Percentiles rank a stretch among this genome's conserved stretches.
Evolutionary conservation across 2,113 vertebrate genomes (phyloP).

Genomic region (Talpa occidentalis): DNA sequence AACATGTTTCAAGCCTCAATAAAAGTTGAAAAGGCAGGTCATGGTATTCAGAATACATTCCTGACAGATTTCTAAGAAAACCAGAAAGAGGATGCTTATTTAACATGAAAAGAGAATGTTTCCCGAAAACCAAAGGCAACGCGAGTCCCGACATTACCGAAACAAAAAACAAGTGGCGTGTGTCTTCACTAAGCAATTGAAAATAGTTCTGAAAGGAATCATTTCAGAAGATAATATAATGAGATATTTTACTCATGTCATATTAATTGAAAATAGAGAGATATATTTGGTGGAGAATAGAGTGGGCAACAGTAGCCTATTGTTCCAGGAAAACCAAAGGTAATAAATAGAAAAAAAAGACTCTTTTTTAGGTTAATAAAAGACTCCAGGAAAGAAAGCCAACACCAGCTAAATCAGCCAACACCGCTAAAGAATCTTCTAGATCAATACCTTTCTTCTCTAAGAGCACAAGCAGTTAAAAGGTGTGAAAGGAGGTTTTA

Average conservation of each 20-base stretch:
- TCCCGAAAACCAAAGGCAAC: not conserved
- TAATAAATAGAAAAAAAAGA: not conserved
- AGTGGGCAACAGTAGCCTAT: not conserved
- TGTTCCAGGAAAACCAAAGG: not conserved
- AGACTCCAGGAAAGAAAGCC: not conserved
- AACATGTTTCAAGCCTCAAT: not conserved
- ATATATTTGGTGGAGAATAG: not conserved
- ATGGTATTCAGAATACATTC: not conserved
- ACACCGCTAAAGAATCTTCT: not conserved
- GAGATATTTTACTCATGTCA: not conserved
- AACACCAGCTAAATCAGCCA: not conserved
- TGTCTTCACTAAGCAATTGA: not conserved
- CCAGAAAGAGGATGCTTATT: not conserved
- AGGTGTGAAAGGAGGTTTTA: not conserved
- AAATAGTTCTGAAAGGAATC: not conserved
- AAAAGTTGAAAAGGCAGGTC: not conserved
- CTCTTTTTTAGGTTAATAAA: not conserved
- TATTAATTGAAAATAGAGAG: not conserved
- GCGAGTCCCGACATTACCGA: not conserved
- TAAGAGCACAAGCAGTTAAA: not conserved
- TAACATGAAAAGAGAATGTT: not conserved
- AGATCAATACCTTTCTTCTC: not conserved
- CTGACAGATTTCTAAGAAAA: not conserved
- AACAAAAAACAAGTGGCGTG: not conserved
- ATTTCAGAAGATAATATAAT: not conserved